phyloP scores from a whole-genome alignment of 2,888 invertebrate genomes.

The Polyploca ridens region DNA sequence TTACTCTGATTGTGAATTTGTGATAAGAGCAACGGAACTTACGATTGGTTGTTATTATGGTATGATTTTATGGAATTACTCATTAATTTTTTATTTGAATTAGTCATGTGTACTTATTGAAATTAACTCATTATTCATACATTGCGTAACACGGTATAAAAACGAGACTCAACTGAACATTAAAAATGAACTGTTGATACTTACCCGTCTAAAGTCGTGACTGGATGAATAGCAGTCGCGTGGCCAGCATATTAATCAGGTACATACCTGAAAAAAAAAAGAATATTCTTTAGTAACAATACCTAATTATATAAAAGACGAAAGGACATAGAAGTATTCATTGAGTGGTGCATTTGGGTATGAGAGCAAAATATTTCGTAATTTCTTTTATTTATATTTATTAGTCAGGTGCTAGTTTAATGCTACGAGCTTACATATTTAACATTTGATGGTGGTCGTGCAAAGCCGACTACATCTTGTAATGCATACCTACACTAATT shows the following conservation, averaged over 20 bases:
- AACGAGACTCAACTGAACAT: slow-evolving; percentile 15
- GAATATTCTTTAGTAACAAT: slow-evolving; percentile 20
- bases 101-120: not conserved
- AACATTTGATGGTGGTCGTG: no score
- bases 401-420: no score
- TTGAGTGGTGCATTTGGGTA: no score
- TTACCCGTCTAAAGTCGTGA: slow-evolving; percentile 44
- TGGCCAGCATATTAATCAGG: slow-evolving; percentile 44
- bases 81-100: not conserved
- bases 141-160: not conserved
- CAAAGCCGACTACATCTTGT: no score
- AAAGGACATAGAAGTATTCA: no score
- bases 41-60: not conserved
- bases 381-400: no score
- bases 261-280: slow-evolving; percentile 56
- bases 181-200: slow-evolving; percentile 35
- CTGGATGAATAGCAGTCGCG: slow-evolving; percentile 34
- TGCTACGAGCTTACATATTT: no score
- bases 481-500: no score
- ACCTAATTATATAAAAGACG: not conserved
- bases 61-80: no score
- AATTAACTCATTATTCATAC: not conserved
- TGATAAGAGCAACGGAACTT: not conserved
- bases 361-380: no score
- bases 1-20: not conserved